These are phyloP conservation scores for Hipparchia sbordonii DNA, from an alignment of 2,888 invertebrate genomes.

Conservation along the genomic window DNA sequence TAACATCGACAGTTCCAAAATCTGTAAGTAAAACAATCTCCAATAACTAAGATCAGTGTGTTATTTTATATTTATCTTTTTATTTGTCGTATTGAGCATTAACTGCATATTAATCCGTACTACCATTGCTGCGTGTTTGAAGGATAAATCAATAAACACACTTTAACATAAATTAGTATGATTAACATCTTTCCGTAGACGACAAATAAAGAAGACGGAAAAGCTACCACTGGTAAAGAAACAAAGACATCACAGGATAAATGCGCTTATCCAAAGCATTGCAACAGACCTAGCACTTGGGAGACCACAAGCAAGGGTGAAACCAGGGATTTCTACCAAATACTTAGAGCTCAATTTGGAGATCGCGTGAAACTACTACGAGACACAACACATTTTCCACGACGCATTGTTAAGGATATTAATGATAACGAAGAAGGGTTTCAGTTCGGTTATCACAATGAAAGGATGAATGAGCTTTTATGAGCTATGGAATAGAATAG, in stretches of 20 bases:
- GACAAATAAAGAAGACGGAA: conserved; percentile 21
- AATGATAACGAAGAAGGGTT: conserved; percentile 43
- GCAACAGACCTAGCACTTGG: conserved; percentile 64
- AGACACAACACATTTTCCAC: conserved; percentile 58
- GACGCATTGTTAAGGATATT: conserved; percentile 27
- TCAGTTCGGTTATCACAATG: conserved; percentile 48
- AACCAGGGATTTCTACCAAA: conserved; percentile 66
- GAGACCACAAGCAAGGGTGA: conserved; percentile 67
- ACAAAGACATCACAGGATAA: neutral
- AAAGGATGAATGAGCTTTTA: conserved; percentile 29
- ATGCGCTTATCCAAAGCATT: conserved; percentile 52
- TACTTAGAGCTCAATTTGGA: conserved; percentile 60
- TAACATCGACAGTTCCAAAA: conserved; percentile 22
- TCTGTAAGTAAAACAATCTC: neutral
- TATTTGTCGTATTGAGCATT: too few relatives aligned
- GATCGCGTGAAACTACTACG: conserved; percentile 52
- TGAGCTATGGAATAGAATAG: too few relatives aligned
- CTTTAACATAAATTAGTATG: too few relatives aligned
- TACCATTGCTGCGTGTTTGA: too few relatives aligned
- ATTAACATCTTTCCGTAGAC: neutral
- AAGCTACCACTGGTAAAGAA: conserved; percentile 3
- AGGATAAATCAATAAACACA: too few relatives aligned
- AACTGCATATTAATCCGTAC: too few relatives aligned
- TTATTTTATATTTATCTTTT: too few relatives aligned
- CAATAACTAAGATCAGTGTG: conserved; percentile 4